These are phyloP conservation scores for Ctenoplectra terminalis DNA, from an alignment of 1,140 invertebrate genomes.

Conservation along the genomic window DNA sequence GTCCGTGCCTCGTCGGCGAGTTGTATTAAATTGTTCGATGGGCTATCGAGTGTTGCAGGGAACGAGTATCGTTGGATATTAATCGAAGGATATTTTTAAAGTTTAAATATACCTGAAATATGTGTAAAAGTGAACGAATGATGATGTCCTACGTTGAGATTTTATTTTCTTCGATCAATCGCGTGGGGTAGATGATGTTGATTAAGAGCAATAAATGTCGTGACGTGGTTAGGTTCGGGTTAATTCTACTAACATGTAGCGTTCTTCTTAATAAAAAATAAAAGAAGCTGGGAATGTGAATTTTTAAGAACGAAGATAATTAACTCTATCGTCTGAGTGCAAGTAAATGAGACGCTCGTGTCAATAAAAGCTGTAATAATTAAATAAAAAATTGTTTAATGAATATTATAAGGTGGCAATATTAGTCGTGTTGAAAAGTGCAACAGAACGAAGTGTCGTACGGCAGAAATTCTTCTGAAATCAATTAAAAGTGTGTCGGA, in stretches of 20 bases:
- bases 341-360: too few relatives aligned
- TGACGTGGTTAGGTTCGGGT: too few relatives aligned
- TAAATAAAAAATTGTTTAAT: too few relatives aligned
- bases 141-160: background rate
- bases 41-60: too few relatives aligned
- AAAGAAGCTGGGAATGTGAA: background rate
- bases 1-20: background rate
- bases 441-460: too few relatives aligned
- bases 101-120: background rate
- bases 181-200: background rate
- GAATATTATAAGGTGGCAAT: too few relatives aligned
- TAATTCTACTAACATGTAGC: too few relatives aligned
- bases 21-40: background rate
- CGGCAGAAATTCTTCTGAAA: background rate
- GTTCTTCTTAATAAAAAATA: background rate
- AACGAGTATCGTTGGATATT: background rate
- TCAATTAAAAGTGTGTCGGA: background rate
- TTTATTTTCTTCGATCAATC: background rate
- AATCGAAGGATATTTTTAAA: background rate
- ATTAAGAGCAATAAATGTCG: background rate
- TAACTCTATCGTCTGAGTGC: too few relatives aligned
- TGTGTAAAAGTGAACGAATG: background rate
- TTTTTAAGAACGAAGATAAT: background rate
- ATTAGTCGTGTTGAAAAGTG: too few relatives aligned
- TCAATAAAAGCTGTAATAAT: too few relatives aligned